phyloP scores from a whole-genome alignment of 2,797 vertebrate species.

The Acrossocheilus fasciatus region DNA sequence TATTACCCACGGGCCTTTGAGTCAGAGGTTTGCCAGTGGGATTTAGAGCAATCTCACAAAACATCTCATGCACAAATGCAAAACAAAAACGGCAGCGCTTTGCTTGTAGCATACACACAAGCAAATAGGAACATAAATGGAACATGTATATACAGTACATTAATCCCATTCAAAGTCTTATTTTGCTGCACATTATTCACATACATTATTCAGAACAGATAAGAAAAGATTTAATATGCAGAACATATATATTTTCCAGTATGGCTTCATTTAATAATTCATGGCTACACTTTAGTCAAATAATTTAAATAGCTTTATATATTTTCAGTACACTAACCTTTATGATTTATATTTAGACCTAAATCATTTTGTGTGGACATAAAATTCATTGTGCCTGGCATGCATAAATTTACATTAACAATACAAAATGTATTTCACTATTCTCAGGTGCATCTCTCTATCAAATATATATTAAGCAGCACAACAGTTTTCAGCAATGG shows the following conservation, averaged over 20 bases:
- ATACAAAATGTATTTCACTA: background rate
- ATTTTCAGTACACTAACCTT: background rate
- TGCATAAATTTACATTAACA: background rate
- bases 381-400: background rate
- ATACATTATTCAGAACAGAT: background rate
- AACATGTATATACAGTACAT: background rate
- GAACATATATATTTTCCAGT: background rate
- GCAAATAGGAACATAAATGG: constrained; percentile 9
- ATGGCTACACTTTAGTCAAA: background rate
- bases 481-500: too few species aligned
- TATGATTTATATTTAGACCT: background rate
- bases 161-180: background rate
- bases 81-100: constrained; percentile 6
- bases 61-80: constrained; percentile 8
- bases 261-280: background rate
- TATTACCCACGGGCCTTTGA: constrained; percentile 57
- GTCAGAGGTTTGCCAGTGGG: constrained; percentile 42
- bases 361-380: background rate
- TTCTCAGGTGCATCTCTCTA: background rate
- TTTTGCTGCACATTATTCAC: background rate
- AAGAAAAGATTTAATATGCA: background rate
- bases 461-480: background rate
- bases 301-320: background rate
- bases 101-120: constrained; percentile 3
- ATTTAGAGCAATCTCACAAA: constrained; percentile 35